Conservation (phyloP, 2,113 vertebrate genomes). For the Scartelaos histophorus region DNA sequence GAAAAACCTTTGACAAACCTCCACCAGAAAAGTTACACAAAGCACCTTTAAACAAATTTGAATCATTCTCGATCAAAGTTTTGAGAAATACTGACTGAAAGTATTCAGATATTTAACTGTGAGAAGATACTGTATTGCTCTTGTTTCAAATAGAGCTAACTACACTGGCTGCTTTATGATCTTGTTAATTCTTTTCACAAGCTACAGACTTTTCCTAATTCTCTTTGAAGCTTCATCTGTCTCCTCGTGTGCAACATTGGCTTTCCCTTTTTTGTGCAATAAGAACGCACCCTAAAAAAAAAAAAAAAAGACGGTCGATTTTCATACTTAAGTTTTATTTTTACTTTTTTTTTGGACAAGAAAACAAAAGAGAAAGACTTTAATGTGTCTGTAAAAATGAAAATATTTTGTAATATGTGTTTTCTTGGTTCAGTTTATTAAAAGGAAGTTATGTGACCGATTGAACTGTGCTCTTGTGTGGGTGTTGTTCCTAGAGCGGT, state of each 20-base stretch:
- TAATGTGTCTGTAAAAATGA: constrained; percentile 79
- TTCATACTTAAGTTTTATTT: constrained; percentile 66
- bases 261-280: constrained; percentile 54
- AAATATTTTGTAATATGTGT: constrained; percentile 91
- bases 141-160: constrained; percentile 30
- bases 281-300: constrained; percentile 56
- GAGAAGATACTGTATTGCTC: constrained; percentile 33
- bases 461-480: constrained; percentile 34
- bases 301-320: constrained; percentile 47
- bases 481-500: constrained; percentile 25
- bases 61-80: neutral
- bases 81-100: neutral
- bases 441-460: constrained; percentile 85
- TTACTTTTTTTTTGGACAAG: constrained; percentile 45
- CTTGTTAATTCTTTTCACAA: constrained; percentile 34
- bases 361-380: constrained; percentile 51
- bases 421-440: constrained; percentile 87
- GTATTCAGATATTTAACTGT: constrained; percentile 4
- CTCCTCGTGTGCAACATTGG: constrained; percentile 58
- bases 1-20: too few species aligned
- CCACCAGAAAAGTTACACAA: neutral
- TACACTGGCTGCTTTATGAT: constrained; percentile 18
- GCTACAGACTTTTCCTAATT: constrained; percentile 27
- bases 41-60: too few species aligned
- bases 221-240: constrained; percentile 30